Conservation (phyloP, 2,113 vertebrate species). For the Paedocypris sp. region DNA sequence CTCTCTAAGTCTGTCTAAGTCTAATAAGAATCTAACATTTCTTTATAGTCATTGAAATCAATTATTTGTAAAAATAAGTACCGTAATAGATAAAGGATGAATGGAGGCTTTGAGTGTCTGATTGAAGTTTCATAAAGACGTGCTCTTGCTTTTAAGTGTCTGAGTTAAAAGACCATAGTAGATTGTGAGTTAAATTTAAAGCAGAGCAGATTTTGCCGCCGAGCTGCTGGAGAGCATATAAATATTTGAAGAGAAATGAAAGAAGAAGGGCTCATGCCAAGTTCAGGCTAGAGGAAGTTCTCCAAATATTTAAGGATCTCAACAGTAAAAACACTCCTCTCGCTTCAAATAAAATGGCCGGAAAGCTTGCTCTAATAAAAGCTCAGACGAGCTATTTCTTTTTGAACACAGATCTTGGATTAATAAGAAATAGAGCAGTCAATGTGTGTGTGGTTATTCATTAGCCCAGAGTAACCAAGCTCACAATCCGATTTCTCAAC, state of each 20-base stretch:
- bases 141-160: no score
- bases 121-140: no score
- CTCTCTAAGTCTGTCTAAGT: no score
- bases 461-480: not conserved
- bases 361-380: slow-evolving; percentile 18
- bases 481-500: no score
- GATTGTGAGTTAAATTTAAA: slow-evolving; percentile 16
- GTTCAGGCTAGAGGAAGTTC: slow-evolving; percentile 24
- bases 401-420: not conserved
- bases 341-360: slow-evolving; percentile 20
- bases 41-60: no score
- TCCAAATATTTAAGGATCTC: slow-evolving; percentile 32
- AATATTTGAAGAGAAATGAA: slow-evolving; percentile 35
- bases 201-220: slow-evolving; percentile 1
- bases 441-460: slow-evolving; percentile 18
- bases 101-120: no score
- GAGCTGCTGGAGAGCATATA: slow-evolving; percentile 21
- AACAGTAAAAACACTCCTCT: slow-evolving; percentile 24
- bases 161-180: no score
- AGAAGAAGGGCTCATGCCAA: slow-evolving; percentile 25
- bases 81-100: no score
- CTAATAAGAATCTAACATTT: no score
- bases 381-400: slow-evolving; percentile 8
- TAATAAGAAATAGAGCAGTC: slow-evolving; percentile 2
- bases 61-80: no score